Base-by-base conservation (phyloP, 2,888 invertebrate genomes). In the Andrena praecox region DNA sequence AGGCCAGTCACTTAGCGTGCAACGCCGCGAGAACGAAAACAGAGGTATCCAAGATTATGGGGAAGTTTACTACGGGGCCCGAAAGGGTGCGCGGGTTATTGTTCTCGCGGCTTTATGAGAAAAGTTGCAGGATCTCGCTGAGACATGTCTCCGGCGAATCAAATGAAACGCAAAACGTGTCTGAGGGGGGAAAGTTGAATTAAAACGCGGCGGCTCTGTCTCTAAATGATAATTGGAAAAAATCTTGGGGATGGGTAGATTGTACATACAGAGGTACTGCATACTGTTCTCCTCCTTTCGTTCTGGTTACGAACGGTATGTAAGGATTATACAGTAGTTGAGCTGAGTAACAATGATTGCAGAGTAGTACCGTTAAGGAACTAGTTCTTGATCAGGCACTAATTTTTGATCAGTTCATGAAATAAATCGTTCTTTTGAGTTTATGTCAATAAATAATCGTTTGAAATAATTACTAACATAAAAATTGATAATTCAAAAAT, bases 11-110 rank as follows among this genome's bases (percentile, higher is more conserved):
- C 62, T 67, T 48, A 78, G 71, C 66, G 50, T 50, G 62, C 42
- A 68, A 68, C 63, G 48, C 24, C 42, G 56, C 62, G 31, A 42
- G 67, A 62, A 79, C 72, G 80, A 80, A 80, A 80, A 79, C 80
- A 80, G 67, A 59, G 63, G 63, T 67, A 56, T 56, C 63, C 67
- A 20, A 72, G 79, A 80, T 80, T 80, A 80, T 63, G 72, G 54
- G 29, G 66, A 68, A 80, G 80, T 80, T 80, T 79, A 80, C 62
- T 52, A 24, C 50, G 29, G 29, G 12, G 54, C 24, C 73, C 52
- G 31, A 48, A 67, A 33, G 71, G 79, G 33, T 35, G 24, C 10
- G 35, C 10, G n/a, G 64, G 71, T 33, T 62, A 71, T 71, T 71
- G 64, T 78, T 78, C 71, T 62, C 78, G 48, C 62, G 67, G 33